A percentile compares a stretch with the other conserved stretches of the same genome.
phyloP scores from a whole-genome alignment of 2,797 vertebrate species.

The Acomys russatus region DNA sequence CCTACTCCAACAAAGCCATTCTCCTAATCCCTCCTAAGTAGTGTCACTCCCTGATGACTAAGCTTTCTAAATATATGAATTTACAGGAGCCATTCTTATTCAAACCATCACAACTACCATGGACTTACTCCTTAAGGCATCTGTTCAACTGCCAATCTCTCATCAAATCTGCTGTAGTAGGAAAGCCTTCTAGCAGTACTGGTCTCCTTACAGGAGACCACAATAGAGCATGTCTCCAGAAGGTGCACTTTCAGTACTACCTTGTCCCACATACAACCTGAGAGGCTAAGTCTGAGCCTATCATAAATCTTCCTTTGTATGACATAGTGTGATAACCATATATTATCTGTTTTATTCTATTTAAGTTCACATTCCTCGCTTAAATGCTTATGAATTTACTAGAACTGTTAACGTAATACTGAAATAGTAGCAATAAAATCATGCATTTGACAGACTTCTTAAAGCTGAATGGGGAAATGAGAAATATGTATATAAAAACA shows the following conservation, averaged over 20 bases:
- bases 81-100: neutral
- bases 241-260: neutral
- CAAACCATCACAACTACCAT: neutral
- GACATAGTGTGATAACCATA: neutral
- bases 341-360: neutral
- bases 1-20: neutral
- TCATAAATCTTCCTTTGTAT: neutral
- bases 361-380: neutral
- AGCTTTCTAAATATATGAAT: neutral
- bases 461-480: neutral
- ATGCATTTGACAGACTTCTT: neutral
- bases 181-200: neutral
- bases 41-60: neutral
- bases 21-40: neutral
- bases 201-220: neutral
- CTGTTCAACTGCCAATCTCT: neutral
- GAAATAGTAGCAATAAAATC: neutral
- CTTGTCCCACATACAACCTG: neutral
- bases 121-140: neutral
- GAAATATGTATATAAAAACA: neutral
- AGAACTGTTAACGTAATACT: conserved; percentile 5
- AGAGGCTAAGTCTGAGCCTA: neutral
- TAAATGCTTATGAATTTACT: neutral
- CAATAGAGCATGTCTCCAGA: neutral
- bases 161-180: neutral